These are phyloP conservation scores for Phyllostomus discolor DNA, from an alignment of 2,113 vertebrate species.

Conservation along the genomic window DNA sequence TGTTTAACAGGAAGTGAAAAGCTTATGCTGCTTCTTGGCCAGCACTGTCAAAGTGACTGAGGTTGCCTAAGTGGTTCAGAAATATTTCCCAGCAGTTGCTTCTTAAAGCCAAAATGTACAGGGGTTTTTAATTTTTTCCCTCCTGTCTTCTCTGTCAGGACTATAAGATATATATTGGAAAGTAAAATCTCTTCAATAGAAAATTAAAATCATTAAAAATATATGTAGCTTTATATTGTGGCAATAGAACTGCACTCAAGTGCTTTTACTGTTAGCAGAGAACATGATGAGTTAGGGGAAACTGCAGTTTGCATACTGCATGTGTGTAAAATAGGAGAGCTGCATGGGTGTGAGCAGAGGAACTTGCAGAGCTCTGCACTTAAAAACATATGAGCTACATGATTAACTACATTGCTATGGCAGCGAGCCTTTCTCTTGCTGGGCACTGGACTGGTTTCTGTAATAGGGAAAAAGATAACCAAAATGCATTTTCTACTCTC, in stretches of 20 bases:
- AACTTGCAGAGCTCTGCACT: not conserved
- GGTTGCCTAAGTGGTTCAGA: slow-evolving; percentile 11
- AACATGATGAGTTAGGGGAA: not conserved
- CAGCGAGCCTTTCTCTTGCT: not conserved
- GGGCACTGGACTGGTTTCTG: not conserved
- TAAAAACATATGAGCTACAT: not conserved
- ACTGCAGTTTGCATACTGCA: not conserved
- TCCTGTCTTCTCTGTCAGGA: not conserved
- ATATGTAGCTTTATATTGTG: not conserved
- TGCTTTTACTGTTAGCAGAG: not conserved
- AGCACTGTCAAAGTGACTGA: not conserved
- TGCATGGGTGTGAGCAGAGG: not conserved
- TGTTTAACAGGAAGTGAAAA: slow-evolving; percentile 38
- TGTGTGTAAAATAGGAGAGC: not conserved
- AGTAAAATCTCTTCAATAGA: not conserved
- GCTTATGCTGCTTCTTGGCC: not conserved
- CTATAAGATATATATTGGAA: not conserved
- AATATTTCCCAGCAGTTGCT: not conserved
- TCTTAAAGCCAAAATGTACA: not conserved
- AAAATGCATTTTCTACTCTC: not conserved
- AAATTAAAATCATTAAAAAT: not conserved
- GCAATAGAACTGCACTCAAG: not conserved
- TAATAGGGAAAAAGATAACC: not conserved
- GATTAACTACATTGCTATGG: not conserved
- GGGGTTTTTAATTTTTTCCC: not conserved